phyloP scores from a whole-genome alignment of 2,113 vertebrate species.

The Mus spicilegus region DNA sequence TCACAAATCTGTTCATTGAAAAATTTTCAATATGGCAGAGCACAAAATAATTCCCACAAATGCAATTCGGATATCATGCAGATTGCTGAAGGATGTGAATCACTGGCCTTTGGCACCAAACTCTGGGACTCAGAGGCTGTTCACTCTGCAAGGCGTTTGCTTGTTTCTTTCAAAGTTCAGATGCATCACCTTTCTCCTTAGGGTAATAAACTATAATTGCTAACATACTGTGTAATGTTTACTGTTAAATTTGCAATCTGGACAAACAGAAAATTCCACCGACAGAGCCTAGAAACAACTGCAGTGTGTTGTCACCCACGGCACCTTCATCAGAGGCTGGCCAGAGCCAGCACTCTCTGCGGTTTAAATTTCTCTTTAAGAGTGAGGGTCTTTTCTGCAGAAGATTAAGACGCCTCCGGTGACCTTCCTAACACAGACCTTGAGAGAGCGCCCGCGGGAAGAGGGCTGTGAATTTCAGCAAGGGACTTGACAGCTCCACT shows the following conservation, averaged over 20 bases:
- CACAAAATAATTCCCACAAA: slow-evolving; percentile 63
- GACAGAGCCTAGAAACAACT: neutral
- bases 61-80: slow-evolving; percentile 3
- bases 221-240: slow-evolving; percentile 68
- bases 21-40: slow-evolving; percentile 72
- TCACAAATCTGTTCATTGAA: slow-evolving; percentile 53
- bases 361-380: slow-evolving; percentile 18
- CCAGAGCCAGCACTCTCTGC: neutral
- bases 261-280: slow-evolving; percentile 69
- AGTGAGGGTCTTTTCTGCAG: slow-evolving; percentile 43
- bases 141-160: neutral
- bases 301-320: neutral
- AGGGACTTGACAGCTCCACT: slow-evolving; percentile 35
- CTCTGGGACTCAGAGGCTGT: neutral
- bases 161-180: slow-evolving; percentile 69
- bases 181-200: slow-evolving; percentile 60
- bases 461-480: slow-evolving; percentile 61
- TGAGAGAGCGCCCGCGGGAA: slow-evolving; percentile 33
- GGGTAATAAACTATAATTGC: slow-evolving; percentile 71
- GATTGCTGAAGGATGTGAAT: slow-evolving; percentile 63
- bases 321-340: slow-evolving; percentile 21
- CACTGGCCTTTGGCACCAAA: neutral
- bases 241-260: slow-evolving; percentile 69
- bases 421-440: slow-evolving; percentile 77
- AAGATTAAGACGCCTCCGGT: neutral